Conservation (phyloP, 2,888 invertebrate species). For the Mesorhabditis spiculigera region DNA sequence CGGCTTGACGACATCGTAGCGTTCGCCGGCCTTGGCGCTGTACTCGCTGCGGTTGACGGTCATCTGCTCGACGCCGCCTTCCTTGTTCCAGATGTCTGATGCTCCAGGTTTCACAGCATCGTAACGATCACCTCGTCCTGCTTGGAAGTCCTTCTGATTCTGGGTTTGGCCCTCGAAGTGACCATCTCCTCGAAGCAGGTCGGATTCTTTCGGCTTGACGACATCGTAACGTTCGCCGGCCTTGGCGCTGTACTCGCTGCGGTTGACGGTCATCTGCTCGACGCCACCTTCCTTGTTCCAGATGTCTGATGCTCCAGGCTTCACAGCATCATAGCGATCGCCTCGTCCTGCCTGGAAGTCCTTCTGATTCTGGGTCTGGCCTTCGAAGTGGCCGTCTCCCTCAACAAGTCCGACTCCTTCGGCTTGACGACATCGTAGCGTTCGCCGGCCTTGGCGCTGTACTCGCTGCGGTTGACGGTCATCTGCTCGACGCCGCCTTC, state of each 20-base stretch:
- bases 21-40: conserved; percentile 19
- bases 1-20: conserved; percentile 12
- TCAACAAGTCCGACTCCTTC: not conserved
- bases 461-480: conserved; percentile 6
- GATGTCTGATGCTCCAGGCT: conserved; percentile 10
- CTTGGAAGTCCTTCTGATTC: conserved; percentile 17
- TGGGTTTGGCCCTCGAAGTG: conserved; percentile 16
- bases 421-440: conserved; percentile 12
- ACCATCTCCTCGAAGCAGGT: conserved; percentile 16
- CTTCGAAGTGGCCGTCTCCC: conserved; percentile 21
- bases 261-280: conserved; percentile 7
- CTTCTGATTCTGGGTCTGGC: conserved; percentile 14
- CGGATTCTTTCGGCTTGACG: conserved; percentile 10
- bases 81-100: not conserved
- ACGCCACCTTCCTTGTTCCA: not conserved
- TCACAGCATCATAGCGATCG: conserved; percentile 17
- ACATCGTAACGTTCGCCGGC: conserved; percentile 14
- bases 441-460: conserved; percentile 8
- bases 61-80: conserved; percentile 11
- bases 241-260: conserved; percentile 8
- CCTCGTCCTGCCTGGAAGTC: conserved; percentile 21
- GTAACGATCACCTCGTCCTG: conserved; percentile 20
- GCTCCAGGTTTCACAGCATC: conserved; percentile 9
- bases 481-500: not conserved
- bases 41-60: conserved; percentile 22